phyloP scores from a whole-genome alignment of 2,888 invertebrate species.

The Synergus laeviventris region DNA sequence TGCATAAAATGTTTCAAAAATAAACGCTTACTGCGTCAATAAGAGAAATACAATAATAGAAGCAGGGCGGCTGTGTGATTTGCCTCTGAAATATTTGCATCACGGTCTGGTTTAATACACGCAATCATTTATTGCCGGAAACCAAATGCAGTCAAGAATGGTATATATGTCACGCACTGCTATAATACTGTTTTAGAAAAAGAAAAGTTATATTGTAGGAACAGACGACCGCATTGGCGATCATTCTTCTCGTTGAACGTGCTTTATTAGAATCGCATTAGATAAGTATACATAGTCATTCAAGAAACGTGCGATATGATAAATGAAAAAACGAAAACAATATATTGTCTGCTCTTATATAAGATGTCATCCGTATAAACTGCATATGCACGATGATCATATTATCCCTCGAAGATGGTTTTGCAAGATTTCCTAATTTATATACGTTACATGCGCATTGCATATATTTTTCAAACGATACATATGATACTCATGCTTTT shows the following conservation, averaged over 20 bases:
- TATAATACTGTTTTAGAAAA: neutral
- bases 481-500: no score
- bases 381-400: no score
- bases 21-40: neutral
- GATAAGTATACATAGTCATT: slow-evolving; percentile 2
- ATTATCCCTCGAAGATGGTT: no score
- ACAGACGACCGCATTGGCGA: neutral
- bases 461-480: no score
- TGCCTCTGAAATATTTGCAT: neutral
- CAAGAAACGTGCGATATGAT: slow-evolving; percentile 25
- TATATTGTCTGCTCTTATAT: slow-evolving; percentile 17
- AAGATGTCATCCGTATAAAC: no score
- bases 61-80: slow-evolving; percentile 1
- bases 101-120: neutral
- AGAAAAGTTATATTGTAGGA: slow-evolving; percentile 27
- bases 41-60: neutral
- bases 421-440: no score
- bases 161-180: neutral
- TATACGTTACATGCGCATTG: no score
- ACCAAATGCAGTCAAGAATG: slow-evolving; percentile 16
- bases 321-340: slow-evolving; percentile 4
- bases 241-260: slow-evolving; percentile 23
- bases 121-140: slow-evolving; percentile 1
- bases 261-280: neutral
- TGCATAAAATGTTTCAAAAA: neutral